Conservation (phyloP, 2,797 vertebrate genomes). For the Tamandua tetradactyla region DNA sequence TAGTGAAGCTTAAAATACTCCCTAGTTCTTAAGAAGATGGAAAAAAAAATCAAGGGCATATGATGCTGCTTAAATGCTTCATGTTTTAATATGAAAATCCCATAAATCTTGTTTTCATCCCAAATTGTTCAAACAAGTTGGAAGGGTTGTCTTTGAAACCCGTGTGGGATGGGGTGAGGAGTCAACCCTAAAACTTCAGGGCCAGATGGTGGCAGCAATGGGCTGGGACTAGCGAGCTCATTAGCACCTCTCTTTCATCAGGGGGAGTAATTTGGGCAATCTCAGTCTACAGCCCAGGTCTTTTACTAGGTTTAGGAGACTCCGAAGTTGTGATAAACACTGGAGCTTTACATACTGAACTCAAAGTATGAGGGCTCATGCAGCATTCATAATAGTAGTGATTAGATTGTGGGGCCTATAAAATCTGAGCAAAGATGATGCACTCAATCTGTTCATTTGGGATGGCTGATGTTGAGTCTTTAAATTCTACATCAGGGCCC, state of each 20-base stretch:
- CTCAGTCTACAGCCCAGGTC: neutral
- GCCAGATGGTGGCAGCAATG: constrained; percentile 21
- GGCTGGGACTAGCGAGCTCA: neutral
- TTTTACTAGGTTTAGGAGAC: neutral
- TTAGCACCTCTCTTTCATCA: neutral
- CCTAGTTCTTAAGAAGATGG: neutral
- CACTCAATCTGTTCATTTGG: no score
- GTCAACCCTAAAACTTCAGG: neutral
- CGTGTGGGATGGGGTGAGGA: neutral
- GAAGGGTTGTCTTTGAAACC: neutral
- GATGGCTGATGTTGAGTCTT: neutral
- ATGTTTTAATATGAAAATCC: constrained; percentile 40
- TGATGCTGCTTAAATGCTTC: neutral
- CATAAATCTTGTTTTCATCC: neutral
- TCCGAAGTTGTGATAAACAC: neutral
- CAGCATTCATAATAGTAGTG: neutral
- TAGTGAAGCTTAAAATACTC: constrained; percentile 32
- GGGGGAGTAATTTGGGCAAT: neutral
- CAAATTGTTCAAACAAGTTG: neutral
- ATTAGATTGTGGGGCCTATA: neutral
- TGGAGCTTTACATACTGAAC: neutral
- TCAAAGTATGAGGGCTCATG: neutral
- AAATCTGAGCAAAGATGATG: neutral
- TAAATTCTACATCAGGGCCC: accelerated
- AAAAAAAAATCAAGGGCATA: neutral